phyloP scores from a whole-genome alignment of 2,113 vertebrate species.

The Serinus canaria region DNA sequence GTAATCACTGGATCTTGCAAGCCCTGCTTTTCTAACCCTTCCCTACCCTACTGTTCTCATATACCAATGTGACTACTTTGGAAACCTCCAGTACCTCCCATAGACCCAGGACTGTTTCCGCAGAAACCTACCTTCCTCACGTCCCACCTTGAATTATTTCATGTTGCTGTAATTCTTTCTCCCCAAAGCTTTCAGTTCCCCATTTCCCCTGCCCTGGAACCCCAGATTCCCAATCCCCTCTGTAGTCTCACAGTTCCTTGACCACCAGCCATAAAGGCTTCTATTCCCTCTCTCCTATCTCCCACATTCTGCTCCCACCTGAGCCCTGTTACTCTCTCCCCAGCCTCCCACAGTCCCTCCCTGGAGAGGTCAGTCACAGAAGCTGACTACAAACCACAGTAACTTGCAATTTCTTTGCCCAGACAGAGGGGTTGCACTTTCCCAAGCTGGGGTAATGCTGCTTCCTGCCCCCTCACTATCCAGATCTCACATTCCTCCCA shows the following conservation, averaged over 20 bases:
- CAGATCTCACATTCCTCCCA: not conserved
- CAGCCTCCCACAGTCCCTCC: not conserved
- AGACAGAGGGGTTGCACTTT: not conserved
- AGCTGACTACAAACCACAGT: not conserved
- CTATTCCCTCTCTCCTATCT: not conserved
- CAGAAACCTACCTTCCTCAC: not conserved
- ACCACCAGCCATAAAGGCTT: accelerated
- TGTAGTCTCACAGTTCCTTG: not conserved
- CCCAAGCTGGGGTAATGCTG: not conserved
- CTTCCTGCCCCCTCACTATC: not conserved
- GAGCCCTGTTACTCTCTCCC: not conserved
- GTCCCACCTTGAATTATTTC: not conserved
- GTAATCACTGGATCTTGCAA: not conserved
- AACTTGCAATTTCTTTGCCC: not conserved
- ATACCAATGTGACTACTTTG: not conserved
- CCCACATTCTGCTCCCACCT: not conserved
- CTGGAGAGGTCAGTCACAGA: not conserved
- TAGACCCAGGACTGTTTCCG: not conserved
- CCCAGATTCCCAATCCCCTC: not conserved
- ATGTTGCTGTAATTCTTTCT: not conserved
- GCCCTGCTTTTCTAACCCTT: not conserved
- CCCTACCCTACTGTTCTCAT: not conserved
- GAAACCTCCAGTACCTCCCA: not conserved
- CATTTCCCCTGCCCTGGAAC: not conserved
- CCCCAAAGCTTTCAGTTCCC: not conserved